Conservation (phyloP, 2,888 invertebrate species). For the Lottia gigantea region DNA sequence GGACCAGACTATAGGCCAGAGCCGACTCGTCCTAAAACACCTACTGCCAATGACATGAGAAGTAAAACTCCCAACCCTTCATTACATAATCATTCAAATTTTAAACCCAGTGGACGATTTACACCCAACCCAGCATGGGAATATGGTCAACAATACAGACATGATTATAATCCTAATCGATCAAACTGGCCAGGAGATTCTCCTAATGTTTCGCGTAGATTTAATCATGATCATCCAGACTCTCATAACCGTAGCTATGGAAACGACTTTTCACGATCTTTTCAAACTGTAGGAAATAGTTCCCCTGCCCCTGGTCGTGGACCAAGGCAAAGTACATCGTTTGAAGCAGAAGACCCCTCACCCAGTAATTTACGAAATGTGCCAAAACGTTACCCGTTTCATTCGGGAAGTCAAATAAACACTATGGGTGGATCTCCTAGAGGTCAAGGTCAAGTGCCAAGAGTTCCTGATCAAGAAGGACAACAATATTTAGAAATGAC, state of each 20-base stretch:
- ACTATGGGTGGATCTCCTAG: constrained; percentile 40
- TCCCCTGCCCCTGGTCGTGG: constrained; percentile 48
- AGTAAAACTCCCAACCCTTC: constrained; percentile 63
- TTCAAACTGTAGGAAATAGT: constrained; percentile 22
- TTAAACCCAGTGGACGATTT: constrained; percentile 34
- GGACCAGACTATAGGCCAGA: constrained; percentile 54
- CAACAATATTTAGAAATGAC: constrained; percentile 73
- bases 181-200: constrained; percentile 36
- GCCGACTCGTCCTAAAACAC: constrained; percentile 59
- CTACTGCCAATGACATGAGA: constrained; percentile 62
- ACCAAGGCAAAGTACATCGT: constrained; percentile 73
- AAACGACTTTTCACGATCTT: constrained; percentile 28
- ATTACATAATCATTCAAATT: constrained; percentile 26
- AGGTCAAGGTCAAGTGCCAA: constrained; percentile 26
- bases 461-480: constrained; percentile 34
- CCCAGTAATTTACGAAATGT: constrained; percentile 59
- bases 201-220: constrained; percentile 27
- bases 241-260: constrained; percentile 35
- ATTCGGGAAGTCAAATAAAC: constrained; percentile 38
- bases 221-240: constrained; percentile 33
- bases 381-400: constrained; percentile 46
- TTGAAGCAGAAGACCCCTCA: constrained; percentile 74
- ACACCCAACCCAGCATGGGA: constrained; percentile 37
- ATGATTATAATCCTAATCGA: constrained; percentile 24
- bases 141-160: constrained; percentile 34